These are phyloP conservation scores for Alcedo atthis DNA, from an alignment of 2,797 vertebrate species.

Conservation along the genomic window DNA sequence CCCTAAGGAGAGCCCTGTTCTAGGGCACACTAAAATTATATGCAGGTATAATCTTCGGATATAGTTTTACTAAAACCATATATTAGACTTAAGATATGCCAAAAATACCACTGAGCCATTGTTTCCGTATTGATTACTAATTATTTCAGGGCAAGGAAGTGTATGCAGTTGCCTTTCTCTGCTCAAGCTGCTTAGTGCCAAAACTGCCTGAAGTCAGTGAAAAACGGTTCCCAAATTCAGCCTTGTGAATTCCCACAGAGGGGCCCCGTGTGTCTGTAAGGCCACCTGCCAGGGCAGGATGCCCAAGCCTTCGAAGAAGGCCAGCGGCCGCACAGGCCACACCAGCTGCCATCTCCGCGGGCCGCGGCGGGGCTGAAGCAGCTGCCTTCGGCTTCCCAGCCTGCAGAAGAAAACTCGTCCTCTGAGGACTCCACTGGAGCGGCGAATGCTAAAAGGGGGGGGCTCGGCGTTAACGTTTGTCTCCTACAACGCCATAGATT, in stretches of 20 bases:
- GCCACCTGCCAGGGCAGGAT: fast-evolving
- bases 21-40: not conserved
- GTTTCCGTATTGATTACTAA: not conserved
- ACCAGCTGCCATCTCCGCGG: too few species aligned
- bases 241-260: not conserved
- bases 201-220: fast-evolving
- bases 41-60: not conserved
- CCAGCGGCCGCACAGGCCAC: not conserved
- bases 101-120: not conserved
- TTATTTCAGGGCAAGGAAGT: not conserved
- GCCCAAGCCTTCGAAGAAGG: too few species aligned
- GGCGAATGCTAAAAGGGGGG: fast-evolving
- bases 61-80: not conserved
- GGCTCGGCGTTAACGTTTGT: fast-evolving
- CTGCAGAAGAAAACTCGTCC: too few species aligned
- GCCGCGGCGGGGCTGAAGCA: not conserved
- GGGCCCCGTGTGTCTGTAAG: not conserved
- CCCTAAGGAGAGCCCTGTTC: not conserved
- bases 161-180: not conserved
- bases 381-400: not conserved
- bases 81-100: not conserved
- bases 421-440: too few species aligned
- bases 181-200: fast-evolving
- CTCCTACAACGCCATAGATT: fast-evolving
- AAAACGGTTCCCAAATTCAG: fast-evolving